Evolutionary conservation across 2,888 invertebrate genomes (phyloP).

Genomic region (Punctoribates punctum): DNA sequence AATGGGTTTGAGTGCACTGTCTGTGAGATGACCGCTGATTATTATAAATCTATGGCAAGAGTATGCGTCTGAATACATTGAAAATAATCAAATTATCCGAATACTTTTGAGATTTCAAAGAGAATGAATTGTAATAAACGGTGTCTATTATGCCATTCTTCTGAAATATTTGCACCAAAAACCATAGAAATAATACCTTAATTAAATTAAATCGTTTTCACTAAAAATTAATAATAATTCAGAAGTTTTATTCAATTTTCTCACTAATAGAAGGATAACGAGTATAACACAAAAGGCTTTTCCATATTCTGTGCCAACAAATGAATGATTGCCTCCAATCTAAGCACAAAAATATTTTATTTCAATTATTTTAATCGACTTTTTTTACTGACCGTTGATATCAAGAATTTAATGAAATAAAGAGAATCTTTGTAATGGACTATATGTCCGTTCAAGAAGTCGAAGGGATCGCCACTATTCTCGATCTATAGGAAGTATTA

Average conservation of each 20-base stretch:
- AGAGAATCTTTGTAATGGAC: constrained; percentile 99
- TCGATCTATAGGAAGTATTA: constrained; percentile 70
- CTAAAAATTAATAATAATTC: background rate
- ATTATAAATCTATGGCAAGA: constrained; percentile 81
- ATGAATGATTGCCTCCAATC: background rate
- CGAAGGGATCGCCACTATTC: constrained; percentile 97
- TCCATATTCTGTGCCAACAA: background rate
- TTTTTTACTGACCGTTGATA: constrained; percentile 74
- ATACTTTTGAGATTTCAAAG: constrained; percentile 65
- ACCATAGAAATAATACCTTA: constrained; percentile 63
- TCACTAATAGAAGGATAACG: background rate
- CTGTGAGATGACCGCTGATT: constrained; percentile 99
- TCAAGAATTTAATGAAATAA: constrained; percentile 98
- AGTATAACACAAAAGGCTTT: background rate
- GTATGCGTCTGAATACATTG: background rate
- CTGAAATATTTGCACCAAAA: constrained; percentile 99
- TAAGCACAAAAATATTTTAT: background rate
- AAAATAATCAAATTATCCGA: background rate
- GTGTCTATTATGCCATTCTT: constrained; percentile 96
- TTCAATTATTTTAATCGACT: too few species aligned
- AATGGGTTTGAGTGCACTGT: constrained; percentile 99
- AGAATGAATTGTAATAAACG: constrained; percentile 99
- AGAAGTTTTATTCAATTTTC: background rate
- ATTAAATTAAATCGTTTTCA: background rate
- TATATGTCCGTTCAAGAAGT: constrained; percentile 89